These are phyloP conservation scores for Listronotus oregonensis DNA, from an alignment of 1,140 invertebrate species.

Conservation along the genomic window DNA sequence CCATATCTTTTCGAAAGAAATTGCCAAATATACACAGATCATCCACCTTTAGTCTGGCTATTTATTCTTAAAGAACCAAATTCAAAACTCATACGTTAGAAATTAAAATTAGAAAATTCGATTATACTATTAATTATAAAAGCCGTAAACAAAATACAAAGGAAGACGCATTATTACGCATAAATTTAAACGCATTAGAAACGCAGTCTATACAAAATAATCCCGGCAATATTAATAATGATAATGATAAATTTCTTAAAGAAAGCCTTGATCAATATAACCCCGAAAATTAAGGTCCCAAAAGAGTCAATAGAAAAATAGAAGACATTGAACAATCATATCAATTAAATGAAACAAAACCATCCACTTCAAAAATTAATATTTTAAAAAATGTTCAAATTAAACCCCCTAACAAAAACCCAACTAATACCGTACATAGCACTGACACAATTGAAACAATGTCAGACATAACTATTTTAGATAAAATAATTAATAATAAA, in stretches of 20 bases:
- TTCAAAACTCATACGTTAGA: constrained; percentile 57
- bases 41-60: constrained; percentile 46
- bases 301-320: background rate
- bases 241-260: background rate
- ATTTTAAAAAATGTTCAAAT: constrained; percentile 6
- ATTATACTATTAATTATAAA: constrained; percentile 57
- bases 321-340: background rate
- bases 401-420: constrained; percentile 5
- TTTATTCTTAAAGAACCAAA: constrained; percentile 54
- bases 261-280: too few relatives aligned
- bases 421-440: background rate
- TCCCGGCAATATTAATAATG: constrained; percentile 14
- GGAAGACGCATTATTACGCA: constrained; percentile 19
- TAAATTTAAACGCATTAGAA: constrained; percentile 8
- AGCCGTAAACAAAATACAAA: constrained; percentile 49
- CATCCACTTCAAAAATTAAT: constrained; percentile 8
- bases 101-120: constrained; percentile 54
- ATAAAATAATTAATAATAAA: constrained; percentile 22
- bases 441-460: background rate
- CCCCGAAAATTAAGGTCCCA: background rate
- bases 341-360: background rate
- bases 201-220: constrained; percentile 5
- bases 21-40: constrained; percentile 38
- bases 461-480: background rate
- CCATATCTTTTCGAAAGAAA: constrained; percentile 37